Evolutionary conservation across 2,888 invertebrate genomes (phyloP), one percentile per base, ranked within the genome.

Genomic region (Acrobasis consociella): DNA sequence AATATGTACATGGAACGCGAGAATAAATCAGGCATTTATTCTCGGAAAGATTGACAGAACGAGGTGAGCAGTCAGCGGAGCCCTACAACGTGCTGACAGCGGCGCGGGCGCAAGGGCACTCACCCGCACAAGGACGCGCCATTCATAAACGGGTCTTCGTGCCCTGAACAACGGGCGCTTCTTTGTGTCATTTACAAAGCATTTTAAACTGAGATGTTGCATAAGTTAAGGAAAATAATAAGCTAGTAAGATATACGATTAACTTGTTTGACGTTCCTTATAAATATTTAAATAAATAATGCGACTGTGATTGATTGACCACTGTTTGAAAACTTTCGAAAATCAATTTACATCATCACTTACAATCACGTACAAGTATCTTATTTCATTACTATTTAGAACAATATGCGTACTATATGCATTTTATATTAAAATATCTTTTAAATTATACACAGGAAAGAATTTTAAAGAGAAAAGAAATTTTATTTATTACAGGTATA

Each of bases 81-180:
- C 51, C 60, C 38, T 60, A 67, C 64, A 66, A 58, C 49, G 59
- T 56, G 59, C 67, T 69, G 70, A 71, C 69, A 70, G 70, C 69
- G 42, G 46, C 22, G 39, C 53, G 63, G 38, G 37, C 31, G 38
- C 50, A 69, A 70, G 79, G 77, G 70, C 81, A 78, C 68, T 77
- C 76, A 80, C 74, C 75, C 68, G 39, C 60, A 66, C 80, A 83
- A 82, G 82, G 83, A 80, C 83, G 80, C 71, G 70, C 73, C 81
- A 81, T 83, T 81, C 80, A 83, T 82, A 71, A 78, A 75, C 73
- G 58, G 65, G 71, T 73, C 69, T 70, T 68, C 66, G 62, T 55
- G 39, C 11, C 64, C 64, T 65, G 60, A 10, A 58, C 2, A 58
- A 46, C 56, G 53, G 31, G 60, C 58, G 60, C 59, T 63, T 64